Evolutionary conservation across 2,888 invertebrate genomes (phyloP).

Genomic region (Phorcus lineatus): DNA sequence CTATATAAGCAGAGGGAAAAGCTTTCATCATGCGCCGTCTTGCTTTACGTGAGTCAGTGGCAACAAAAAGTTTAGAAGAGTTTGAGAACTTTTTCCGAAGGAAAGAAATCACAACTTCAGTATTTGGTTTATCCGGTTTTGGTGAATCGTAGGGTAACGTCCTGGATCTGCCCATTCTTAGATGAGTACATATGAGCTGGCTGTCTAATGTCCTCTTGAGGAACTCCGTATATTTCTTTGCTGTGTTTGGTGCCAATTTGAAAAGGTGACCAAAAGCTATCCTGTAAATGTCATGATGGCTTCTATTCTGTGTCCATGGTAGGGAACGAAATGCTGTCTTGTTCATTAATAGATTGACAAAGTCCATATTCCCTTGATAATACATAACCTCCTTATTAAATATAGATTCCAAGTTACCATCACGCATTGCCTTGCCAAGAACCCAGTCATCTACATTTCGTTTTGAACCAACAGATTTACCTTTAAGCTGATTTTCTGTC

Average conservation of each 20-base stretch:
- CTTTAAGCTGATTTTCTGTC: background rate
- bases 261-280: background rate
- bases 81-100: too few species aligned
- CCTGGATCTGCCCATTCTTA: too few species aligned
- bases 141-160: too few species aligned
- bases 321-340: background rate
- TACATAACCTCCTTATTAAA: background rate
- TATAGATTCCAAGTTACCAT: background rate
- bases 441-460: background rate
- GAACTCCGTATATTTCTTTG: too few species aligned
- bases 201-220: too few species aligned
- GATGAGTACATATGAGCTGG: background rate
- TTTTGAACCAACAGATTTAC: background rate
- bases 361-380: background rate
- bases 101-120: too few species aligned
- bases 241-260: too few species aligned
- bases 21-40: background rate
- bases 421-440: background rate
- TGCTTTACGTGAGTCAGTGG: background rate
- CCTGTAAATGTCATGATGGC: background rate
- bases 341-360: background rate
- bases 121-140: too few species aligned
- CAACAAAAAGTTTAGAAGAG: too few species aligned
- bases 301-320: background rate
- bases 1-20: background rate